Conservation (phyloP, 1,140 invertebrate species). For the Drosophila chauvacae region DNA sequence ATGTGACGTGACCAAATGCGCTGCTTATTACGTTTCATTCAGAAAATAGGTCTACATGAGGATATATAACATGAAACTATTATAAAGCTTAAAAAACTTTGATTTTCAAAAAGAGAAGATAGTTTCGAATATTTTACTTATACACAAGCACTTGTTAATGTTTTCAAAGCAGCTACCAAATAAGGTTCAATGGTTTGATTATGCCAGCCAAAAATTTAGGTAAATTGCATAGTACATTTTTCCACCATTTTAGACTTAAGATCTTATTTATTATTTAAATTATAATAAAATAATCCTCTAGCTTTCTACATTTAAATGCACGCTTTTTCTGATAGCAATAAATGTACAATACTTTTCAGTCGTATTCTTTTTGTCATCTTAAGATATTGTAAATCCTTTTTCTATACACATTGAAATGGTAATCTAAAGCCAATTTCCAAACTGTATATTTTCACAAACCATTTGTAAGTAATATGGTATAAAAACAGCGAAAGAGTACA, state of each 20-base stretch:
- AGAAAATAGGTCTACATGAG: constrained; percentile 33
- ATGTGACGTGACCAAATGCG: constrained; percentile 16
- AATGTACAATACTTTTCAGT: neutral
- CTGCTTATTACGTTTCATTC: constrained; percentile 19
- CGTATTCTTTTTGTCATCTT: neutral
- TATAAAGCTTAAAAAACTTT: neutral
- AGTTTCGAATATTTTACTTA: neutral
- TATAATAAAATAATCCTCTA: no score
- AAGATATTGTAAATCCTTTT: neutral
- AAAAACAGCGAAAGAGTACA: no score
- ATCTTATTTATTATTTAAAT: no score
- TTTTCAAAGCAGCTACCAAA: neutral
- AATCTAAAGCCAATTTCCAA: no score
- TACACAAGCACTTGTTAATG: neutral
- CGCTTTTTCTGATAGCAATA: neutral
- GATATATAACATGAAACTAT: neutral
- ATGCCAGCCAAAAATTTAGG: no score
- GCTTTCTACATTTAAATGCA: neutral
- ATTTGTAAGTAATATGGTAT: no score
- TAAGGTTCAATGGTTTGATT: fast-evolving
- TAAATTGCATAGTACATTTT: no score
- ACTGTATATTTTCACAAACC: no score
- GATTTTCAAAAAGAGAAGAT: neutral
- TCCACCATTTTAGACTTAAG: no score
- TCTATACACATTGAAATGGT: no score